These are phyloP conservation scores for Cataglyphis albicans DNA, from an alignment of 2,888 invertebrate species.

Conservation along the genomic window DNA sequence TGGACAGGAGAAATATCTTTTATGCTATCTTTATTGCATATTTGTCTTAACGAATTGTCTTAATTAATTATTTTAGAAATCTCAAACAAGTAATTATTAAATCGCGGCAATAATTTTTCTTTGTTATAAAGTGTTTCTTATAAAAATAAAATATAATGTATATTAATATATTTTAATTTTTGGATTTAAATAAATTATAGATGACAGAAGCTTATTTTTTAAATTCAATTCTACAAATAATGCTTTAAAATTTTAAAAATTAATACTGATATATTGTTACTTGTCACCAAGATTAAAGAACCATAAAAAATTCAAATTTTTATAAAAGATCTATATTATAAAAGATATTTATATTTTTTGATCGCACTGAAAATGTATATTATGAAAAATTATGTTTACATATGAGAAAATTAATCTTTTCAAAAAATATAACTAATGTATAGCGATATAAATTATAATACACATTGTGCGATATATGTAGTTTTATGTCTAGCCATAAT, in stretches of 20 bases:
- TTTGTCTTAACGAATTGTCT: not conserved
- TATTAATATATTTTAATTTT: slow-evolving; percentile 4
- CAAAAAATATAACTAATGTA: not conserved
- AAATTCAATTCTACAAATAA: not conserved
- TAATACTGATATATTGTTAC: not conserved
- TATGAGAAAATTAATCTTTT: not conserved
- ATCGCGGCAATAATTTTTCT: not conserved
- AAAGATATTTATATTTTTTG: not conserved
- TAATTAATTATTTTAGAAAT: not conserved
- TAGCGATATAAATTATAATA: not conserved
- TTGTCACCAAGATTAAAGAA: not conserved
- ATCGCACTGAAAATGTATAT: not conserved
- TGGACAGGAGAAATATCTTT: not conserved
- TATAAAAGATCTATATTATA: not conserved
- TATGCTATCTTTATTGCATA: no score
- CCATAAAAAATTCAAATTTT: not conserved
- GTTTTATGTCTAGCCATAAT: slow-evolving; percentile 14
- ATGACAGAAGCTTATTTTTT: not conserved
- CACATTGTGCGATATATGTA: not conserved
- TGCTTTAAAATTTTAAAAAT: not conserved
- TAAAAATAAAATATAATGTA: not conserved
- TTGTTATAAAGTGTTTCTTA: not conserved
- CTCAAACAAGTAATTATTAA: not conserved
- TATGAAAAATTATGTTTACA: not conserved
- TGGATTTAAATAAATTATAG: not conserved